Percentiles rank a stretch among this genome's conserved stretches.
These are phyloP conservation scores for Craterocephalus amniculus DNA, from an alignment of 2,797 vertebrate genomes.

Conservation along the genomic window DNA sequence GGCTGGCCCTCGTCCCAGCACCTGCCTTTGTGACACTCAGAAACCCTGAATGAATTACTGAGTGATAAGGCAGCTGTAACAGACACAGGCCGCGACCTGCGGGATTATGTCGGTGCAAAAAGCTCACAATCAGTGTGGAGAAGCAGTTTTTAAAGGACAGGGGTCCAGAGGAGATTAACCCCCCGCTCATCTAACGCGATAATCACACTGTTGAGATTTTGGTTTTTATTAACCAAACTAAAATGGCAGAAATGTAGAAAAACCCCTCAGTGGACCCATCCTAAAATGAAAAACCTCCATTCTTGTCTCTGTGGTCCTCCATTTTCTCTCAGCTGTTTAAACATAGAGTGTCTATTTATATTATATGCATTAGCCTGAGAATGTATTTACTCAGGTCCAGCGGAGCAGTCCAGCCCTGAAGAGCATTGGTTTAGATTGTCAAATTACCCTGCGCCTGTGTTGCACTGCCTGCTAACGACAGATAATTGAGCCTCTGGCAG, in stretches of 20 bases:
- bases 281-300: slow-evolving; percentile 15
- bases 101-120: slow-evolving; percentile 48
- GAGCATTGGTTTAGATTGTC: slow-evolving; percentile 89
- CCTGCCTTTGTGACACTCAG: slow-evolving; percentile 37
- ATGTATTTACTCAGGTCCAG: slow-evolving; percentile 89
- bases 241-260: slow-evolving; percentile 6
- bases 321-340: slow-evolving; percentile 85
- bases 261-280: not conserved
- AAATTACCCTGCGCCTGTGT: slow-evolving; percentile 82
- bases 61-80: slow-evolving; percentile 43
- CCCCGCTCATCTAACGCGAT: slow-evolving; percentile 18
- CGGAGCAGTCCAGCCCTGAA: slow-evolving; percentile 87
- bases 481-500: slow-evolving; percentile 89
- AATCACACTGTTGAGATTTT: slow-evolving; percentile 9
- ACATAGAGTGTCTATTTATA: slow-evolving; percentile 86
- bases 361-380: slow-evolving; percentile 84
- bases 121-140: slow-evolving; percentile 50
- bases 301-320: slow-evolving; percentile 23
- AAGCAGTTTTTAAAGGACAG: slow-evolving; percentile 31
- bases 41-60: slow-evolving; percentile 55
- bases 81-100: slow-evolving; percentile 21
- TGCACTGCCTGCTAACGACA: slow-evolving; percentile 83
- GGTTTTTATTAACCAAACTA: slow-evolving; percentile 2
- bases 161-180: slow-evolving; percentile 50
- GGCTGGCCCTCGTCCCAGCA: slow-evolving; percentile 8